phyloP scores from a whole-genome alignment of 2,113 vertebrate species.

The Xiphias gladius region DNA sequence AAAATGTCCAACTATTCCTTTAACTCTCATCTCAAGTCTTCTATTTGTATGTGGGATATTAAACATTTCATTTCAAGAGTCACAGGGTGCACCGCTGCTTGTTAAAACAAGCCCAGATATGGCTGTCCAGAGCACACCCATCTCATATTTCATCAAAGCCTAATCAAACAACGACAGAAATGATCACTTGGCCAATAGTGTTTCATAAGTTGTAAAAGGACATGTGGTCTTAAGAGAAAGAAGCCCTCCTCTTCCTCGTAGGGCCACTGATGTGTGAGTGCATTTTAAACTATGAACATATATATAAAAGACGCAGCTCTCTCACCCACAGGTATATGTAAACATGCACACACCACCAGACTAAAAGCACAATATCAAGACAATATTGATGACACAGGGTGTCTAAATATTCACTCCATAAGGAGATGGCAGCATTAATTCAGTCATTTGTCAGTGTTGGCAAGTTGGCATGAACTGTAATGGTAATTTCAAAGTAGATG shows the following conservation, averaged over 20 bases:
- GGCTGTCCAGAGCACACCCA: slow-evolving; percentile 12
- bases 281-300: slow-evolving; percentile 22
- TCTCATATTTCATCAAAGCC: neutral
- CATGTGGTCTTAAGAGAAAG: slow-evolving; percentile 15
- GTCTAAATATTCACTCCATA: slow-evolving; percentile 42
- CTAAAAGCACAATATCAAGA: slow-evolving; percentile 22
- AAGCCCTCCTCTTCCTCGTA: neutral
- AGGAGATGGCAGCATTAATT: slow-evolving; percentile 25
- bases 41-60: neutral
- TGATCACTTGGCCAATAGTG: neutral
- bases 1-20: slow-evolving; percentile 4
- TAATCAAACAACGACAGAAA: neutral
- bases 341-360: slow-evolving; percentile 31
- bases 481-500: slow-evolving; percentile 9
- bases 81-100: slow-evolving; percentile 40
- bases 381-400: slow-evolving; percentile 9
- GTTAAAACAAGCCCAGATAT: slow-evolving; percentile 63
- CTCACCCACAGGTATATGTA: slow-evolving; percentile 32
- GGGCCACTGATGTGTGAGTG: neutral
- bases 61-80: neutral
- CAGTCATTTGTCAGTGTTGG: slow-evolving; percentile 31
- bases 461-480: slow-evolving; percentile 17
- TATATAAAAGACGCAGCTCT: slow-evolving; percentile 16
- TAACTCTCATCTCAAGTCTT: neutral
- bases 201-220: neutral